These are phyloP conservation scores for Elephantulus edwardii DNA, from an alignment of 2,113 vertebrate species.

Conservation along the genomic window DNA sequence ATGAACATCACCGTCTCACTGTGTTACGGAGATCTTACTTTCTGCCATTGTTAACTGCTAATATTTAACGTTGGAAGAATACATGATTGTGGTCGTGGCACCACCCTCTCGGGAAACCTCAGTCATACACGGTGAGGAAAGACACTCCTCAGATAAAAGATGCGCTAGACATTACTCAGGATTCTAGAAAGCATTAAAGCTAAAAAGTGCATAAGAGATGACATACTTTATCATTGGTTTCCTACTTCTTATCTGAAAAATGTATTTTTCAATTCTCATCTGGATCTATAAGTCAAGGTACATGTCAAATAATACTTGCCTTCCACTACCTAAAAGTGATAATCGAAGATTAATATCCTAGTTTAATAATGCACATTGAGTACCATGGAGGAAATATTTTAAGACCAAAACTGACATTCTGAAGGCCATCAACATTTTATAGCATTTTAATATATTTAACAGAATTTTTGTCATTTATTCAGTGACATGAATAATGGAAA, in stretches of 20 bases:
- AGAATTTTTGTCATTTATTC: background rate
- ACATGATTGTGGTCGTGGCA: background rate
- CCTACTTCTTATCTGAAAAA: background rate
- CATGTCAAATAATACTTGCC: background rate
- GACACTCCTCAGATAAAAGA: background rate
- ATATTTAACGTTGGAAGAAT: background rate
- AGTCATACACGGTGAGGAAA: background rate
- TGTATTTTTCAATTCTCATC: background rate
- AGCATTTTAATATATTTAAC: constrained; percentile 20
- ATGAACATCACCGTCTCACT: background rate
- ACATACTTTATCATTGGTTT: background rate
- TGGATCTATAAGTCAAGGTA: background rate
- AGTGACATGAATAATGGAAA: background rate
- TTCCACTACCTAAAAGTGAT: background rate
- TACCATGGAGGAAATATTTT: background rate
- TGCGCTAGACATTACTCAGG: background rate
- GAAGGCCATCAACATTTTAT: background rate
- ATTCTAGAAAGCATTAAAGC: background rate
- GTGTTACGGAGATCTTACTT: background rate
- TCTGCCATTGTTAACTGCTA: background rate
- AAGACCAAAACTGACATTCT: background rate
- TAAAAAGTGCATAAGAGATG: background rate
- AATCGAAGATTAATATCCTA: constrained; percentile 8
- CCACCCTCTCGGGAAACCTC: background rate
- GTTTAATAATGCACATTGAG: background rate